phyloP scores from a whole-genome alignment of 2,888 invertebrate genomes.

The Actias luna region DNA sequence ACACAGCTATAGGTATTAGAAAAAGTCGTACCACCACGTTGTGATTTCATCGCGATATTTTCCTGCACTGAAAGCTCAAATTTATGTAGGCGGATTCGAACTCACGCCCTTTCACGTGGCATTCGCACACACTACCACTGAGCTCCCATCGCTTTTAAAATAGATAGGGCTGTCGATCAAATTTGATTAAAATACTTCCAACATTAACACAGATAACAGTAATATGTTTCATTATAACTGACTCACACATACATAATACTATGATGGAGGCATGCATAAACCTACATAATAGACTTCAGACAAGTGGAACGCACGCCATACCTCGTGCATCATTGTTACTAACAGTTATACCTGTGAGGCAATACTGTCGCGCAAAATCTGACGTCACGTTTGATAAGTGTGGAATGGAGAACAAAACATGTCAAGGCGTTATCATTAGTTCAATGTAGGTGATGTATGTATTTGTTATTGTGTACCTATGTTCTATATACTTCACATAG shows the following conservation, averaged over 20 bases:
- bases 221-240: background rate
- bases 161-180: too few relatives aligned
- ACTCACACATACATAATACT: background rate
- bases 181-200: too few relatives aligned
- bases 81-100: too few relatives aligned
- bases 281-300: background rate
- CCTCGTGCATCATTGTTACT: constrained; percentile 5
- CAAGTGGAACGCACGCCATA: background rate
- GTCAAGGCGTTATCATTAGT: background rate
- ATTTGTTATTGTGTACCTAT: too few relatives aligned
- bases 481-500: too few relatives aligned
- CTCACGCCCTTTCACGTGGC: too few relatives aligned
- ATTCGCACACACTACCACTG: too few relatives aligned
- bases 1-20: too few relatives aligned
- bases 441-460: background rate
- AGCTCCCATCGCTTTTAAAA: too few relatives aligned
- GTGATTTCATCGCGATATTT: too few relatives aligned
- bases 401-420: background rate
- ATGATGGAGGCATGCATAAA: background rate
- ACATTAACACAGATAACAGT: background rate
- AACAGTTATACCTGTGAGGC: constrained; percentile 6
- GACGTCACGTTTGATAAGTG: background rate
- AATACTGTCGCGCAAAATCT: constrained; percentile 8
- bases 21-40: too few relatives aligned
- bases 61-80: too few relatives aligned